Evolutionary conservation across 1,140 invertebrate species (phyloP).

Genomic region (Euschistus heros): DNA sequence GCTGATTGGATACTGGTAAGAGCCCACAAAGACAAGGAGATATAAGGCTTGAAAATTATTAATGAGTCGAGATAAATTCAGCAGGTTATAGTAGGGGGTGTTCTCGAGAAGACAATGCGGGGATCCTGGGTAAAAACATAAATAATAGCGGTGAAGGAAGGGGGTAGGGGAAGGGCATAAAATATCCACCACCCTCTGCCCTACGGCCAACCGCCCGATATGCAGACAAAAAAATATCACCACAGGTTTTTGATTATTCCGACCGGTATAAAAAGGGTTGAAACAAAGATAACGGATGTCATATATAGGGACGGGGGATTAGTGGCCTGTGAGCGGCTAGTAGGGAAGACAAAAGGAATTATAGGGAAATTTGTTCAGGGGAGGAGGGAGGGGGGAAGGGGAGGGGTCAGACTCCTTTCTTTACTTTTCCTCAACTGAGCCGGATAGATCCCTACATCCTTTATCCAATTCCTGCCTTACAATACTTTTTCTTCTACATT

Average conservation of each 20-base stretch:
- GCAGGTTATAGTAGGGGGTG: constrained; percentile 24
- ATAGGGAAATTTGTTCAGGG: constrained; percentile 29
- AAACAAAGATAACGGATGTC: constrained; percentile 33
- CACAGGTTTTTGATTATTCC: constrained; percentile 32
- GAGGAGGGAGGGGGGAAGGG: too few relatives aligned
- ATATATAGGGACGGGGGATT: constrained; percentile 29
- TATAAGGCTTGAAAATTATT: constrained; percentile 27
- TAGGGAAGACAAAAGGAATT: constrained; percentile 31
- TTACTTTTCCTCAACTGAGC: too few relatives aligned
- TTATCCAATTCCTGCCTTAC: too few relatives aligned
- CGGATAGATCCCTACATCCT: too few relatives aligned
- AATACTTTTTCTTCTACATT: too few relatives aligned
- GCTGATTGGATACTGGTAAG: too few relatives aligned
- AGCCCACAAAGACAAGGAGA: constrained; percentile 20
- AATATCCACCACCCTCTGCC: constrained; percentile 23
- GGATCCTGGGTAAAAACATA: constrained; percentile 25
- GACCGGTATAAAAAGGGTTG: constrained; percentile 31
- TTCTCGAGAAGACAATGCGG: not conserved
- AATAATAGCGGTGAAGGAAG: constrained; percentile 28
- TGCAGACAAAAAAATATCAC: constrained; percentile 31
- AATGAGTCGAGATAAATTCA: constrained; percentile 28
- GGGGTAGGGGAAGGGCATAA: constrained; percentile 20
- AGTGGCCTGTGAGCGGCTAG: constrained; percentile 21
- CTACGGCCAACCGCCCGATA: constrained; percentile 22
- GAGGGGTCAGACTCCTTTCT: too few relatives aligned